These are phyloP conservation scores for Protodeltote pygarga DNA, from an alignment of 2,888 invertebrate species.

Conservation along the genomic window DNA sequence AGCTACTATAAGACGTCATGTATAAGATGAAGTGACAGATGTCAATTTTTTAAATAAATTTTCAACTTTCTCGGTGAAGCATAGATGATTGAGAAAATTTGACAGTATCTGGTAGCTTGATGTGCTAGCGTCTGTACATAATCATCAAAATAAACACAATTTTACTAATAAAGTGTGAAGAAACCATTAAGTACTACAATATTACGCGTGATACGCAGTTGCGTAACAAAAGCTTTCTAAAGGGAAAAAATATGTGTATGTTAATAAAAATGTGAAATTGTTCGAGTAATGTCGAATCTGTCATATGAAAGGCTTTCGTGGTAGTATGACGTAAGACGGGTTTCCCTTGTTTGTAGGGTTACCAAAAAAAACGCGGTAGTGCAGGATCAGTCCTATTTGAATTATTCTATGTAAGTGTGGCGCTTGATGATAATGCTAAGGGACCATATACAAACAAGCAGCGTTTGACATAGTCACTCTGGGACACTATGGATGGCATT, in stretches of 20 bases:
- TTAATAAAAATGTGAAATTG: slow-evolving; percentile 44
- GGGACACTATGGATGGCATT: too few relatives aligned
- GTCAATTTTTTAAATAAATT: too few relatives aligned
- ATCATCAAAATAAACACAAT: slow-evolving; percentile 6
- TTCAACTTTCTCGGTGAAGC: too few relatives aligned
- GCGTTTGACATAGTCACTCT: too few relatives aligned
- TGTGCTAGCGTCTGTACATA: not conserved
- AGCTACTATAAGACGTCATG: too few relatives aligned
- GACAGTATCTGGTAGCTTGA: too few relatives aligned
- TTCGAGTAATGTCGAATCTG: slow-evolving; percentile 26
- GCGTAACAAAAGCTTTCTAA: slow-evolving; percentile 40
- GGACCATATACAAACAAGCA: too few relatives aligned
- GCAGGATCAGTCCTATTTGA: too few relatives aligned
- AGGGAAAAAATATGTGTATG: slow-evolving; percentile 21
- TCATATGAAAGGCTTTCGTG: slow-evolving; percentile 42
- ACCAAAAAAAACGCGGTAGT: slow-evolving; percentile 1
- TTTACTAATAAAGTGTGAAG: slow-evolving; percentile 6
- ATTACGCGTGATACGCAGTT: slow-evolving; percentile 17
- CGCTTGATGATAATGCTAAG: too few relatives aligned
- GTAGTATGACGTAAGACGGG: slow-evolving; percentile 25
- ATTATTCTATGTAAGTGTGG: too few relatives aligned
- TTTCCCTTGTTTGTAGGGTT: slow-evolving; percentile 27
- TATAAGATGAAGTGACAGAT: too few relatives aligned
- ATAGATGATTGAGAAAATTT: too few relatives aligned
- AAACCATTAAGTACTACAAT: not conserved